Base-by-base conservation (phyloP, 2,888 invertebrate species). In the Phoenoteleia sp. region DNA sequence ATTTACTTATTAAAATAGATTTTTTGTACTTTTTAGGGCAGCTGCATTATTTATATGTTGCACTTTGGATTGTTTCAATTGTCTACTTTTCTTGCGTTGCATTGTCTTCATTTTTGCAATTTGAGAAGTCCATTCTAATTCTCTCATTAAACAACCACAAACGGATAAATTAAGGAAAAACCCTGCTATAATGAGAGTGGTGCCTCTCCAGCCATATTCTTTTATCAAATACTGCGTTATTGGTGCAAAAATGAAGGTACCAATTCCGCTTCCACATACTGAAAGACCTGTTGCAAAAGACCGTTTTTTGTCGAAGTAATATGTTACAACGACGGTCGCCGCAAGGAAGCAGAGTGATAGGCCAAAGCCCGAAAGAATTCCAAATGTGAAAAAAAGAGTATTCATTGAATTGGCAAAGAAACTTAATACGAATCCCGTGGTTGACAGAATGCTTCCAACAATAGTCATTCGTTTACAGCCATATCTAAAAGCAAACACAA, bases 281-380 rank as follows among this genome's bases (percentile, higher is more conserved):
- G 97, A 97, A 64, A 98, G 94, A 0, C 98, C 98, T 11, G 98
- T 98, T 5, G 98, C 98, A 85, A 98, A 95, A 0, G 97, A 97
- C 79, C 98, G 95, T 91, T 95, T 96, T 93, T 97, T 97, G 91
- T 98, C 97, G 92, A 98, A 98, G 93, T 98, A 98, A 92, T 98
- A 98, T 0, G 98, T 98, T 29, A 98, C 98, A 87, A 97, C 97
- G 1, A 98, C 98, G 5, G 98, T 97, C 0, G 98, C 97, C n/a
- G 98, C 97, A 64, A 98, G 98, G 94, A 98, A 98, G 92, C 97
- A 98, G 80, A 98, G 94, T 88, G 97, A 97, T 85, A 98, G 94
- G 13, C 98, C 98, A 89, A 98, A 97, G 1, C 98, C 98, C 39
- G 98, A 96, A 90, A 98, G 95, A 15, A 98, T 95, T 21, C 98